Percentiles rank a stretch among this genome's conserved stretches.
phyloP scores from a whole-genome alignment of 2,888 invertebrate genomes.

The Lithosia quadra region DNA sequence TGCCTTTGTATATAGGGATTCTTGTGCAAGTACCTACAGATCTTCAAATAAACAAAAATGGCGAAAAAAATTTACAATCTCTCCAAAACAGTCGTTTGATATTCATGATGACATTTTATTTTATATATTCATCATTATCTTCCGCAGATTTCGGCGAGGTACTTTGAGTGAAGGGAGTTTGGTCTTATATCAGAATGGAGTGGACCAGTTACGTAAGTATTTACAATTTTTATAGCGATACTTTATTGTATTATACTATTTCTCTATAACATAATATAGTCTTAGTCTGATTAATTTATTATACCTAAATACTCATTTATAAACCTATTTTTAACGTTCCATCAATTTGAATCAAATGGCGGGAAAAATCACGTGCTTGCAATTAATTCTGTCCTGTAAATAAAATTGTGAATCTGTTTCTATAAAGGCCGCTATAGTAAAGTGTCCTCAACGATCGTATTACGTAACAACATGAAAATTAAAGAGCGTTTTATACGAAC shows the following conservation, averaged over 20 bases:
- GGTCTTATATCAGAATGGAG: conserved; percentile 15
- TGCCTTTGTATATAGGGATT: background rate
- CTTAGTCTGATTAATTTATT: too few relatives aligned
- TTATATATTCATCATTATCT: background rate
- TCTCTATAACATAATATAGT: too few relatives aligned
- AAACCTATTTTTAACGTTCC: too few relatives aligned
- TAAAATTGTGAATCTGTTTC: conserved; percentile 47
- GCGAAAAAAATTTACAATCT: background rate
- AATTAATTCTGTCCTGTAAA: conserved; percentile 42
- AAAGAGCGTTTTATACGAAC: conserved; percentile 72
- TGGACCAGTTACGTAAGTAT: conserved; percentile 40
- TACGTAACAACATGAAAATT: conserved; percentile 73
- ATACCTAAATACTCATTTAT: too few relatives aligned
- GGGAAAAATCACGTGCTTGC: conserved; percentile 33
- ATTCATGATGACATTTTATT: background rate
- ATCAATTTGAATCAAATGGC: conserved; percentile 32
- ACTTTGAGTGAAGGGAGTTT: conserved; percentile 24
- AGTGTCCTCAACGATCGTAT: conserved; percentile 56
- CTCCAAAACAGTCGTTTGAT: background rate
- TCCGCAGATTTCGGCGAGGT: conserved; percentile 42
- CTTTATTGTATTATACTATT: too few relatives aligned
- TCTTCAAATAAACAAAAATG: too few relatives aligned
- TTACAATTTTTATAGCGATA: background rate
- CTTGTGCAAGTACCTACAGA: background rate
- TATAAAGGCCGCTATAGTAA: conserved; percentile 47